phyloP scores from a whole-genome alignment of 2,113 vertebrate species.

The Eclectus roratus region DNA sequence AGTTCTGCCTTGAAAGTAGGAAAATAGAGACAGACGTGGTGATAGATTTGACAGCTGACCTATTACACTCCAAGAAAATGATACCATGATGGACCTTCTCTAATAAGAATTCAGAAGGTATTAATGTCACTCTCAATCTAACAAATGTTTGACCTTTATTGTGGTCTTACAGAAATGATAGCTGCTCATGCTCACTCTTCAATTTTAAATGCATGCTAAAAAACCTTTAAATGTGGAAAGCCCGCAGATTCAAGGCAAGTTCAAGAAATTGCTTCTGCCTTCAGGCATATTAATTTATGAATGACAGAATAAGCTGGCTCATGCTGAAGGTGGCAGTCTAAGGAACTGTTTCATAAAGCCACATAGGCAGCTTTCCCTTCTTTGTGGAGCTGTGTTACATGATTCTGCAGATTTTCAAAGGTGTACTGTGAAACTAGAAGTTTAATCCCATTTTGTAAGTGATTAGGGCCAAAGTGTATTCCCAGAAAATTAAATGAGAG shows the following conservation, averaged over 20 bases:
- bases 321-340: background rate
- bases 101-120: conserved; percentile 40
- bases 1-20: background rate
- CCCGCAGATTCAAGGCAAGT: conserved; percentile 6
- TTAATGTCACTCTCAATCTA: conserved; percentile 48
- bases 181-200: conserved; percentile 8
- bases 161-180: conserved; percentile 39
- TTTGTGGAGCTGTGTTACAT: background rate
- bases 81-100: conserved; percentile 30
- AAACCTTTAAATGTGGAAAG: conserved; percentile 8
- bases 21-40: background rate
- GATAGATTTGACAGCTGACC: conserved; percentile 38
- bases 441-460: conserved; percentile 45
- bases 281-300: conserved; percentile 41
- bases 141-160: conserved; percentile 66
- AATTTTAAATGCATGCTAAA: conserved; percentile 19
- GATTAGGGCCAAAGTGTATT: background rate
- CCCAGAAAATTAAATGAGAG: conserved; percentile 53
- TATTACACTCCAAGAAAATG: conserved; percentile 50
- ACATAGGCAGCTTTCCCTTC: background rate
- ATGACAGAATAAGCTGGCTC: background rate
- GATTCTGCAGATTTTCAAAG: background rate
- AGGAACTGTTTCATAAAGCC: background rate
- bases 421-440: conserved; percentile 17
- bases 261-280: conserved; percentile 54